Percentiles rank a stretch among this genome's conserved stretches.
Evolutionary conservation across 1,140 invertebrate species (phyloP).

Genomic region (Drosophila ambigua): DNA sequence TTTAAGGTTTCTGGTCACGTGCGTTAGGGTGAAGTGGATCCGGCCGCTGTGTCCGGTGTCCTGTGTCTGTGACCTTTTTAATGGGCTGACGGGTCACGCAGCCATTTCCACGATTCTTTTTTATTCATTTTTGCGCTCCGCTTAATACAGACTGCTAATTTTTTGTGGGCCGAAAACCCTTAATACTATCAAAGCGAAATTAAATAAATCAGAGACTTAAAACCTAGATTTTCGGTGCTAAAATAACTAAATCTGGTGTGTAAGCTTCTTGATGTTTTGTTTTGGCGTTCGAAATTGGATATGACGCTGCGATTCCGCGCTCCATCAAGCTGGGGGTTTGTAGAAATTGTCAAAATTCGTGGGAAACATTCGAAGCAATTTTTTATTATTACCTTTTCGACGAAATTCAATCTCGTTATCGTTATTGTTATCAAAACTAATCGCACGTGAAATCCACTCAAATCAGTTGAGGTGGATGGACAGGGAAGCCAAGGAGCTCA

Average conservation of each 20-base stretch:
- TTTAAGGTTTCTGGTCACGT: slow-evolving; percentile 73
- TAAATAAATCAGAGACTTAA: slow-evolving; percentile 21
- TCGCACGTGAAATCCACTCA: slow-evolving; percentile 27
- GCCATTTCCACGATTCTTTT: slow-evolving; percentile 71
- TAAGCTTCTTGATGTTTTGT: slow-evolving; percentile 1
- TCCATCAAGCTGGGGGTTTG: neutral
- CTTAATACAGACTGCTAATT: slow-evolving; percentile 55
- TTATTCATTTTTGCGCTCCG: slow-evolving; percentile 40
- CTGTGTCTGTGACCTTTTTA: slow-evolving; percentile 73
- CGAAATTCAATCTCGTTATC: slow-evolving; percentile 22
- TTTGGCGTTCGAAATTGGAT: neutral
- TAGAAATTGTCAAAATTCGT: slow-evolving; percentile 9
- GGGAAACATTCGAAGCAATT: neutral
- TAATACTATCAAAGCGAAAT: slow-evolving; percentile 6
- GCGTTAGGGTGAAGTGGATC: slow-evolving; percentile 53
- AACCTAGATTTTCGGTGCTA: neutral
- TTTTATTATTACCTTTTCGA: neutral
- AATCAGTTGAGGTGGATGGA: slow-evolving; percentile 12
- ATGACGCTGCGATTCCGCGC: too few relatives aligned
- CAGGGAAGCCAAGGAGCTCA: neutral
- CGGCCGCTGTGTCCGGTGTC: slow-evolving; percentile 4
- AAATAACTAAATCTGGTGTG: slow-evolving; percentile 7
- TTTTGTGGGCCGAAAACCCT: slow-evolving; percentile 13
- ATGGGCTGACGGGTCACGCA: slow-evolving; percentile 64
- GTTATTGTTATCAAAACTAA: slow-evolving; percentile 27